phyloP scores from a whole-genome alignment of 2,797 vertebrate genomes.

The Microhierax caerulescens region DNA sequence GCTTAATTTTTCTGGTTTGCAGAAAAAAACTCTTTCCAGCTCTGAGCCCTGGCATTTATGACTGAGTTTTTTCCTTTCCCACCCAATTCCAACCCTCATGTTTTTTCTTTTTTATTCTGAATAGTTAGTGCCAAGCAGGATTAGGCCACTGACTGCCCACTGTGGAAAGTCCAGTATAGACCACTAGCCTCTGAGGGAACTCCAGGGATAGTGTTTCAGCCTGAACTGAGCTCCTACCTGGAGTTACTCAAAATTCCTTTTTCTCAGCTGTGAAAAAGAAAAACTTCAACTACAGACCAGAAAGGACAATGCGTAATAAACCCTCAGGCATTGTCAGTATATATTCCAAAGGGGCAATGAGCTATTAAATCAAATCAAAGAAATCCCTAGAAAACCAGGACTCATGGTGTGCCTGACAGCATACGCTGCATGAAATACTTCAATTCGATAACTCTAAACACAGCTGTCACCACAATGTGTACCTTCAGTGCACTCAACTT shows the following conservation, averaged over 20 bases:
- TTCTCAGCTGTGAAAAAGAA: neutral
- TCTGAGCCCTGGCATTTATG: neutral
- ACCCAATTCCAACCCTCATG: neutral
- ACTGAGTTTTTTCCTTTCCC: neutral
- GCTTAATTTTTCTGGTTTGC: constrained; percentile 3
- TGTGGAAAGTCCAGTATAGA: neutral
- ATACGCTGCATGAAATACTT: neutral
- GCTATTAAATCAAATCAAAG: constrained; percentile 16
- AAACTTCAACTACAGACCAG: neutral
- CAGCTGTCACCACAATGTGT: neutral
- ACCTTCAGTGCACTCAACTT: neutral
- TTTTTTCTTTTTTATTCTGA: neutral
- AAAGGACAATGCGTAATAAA: neutral
- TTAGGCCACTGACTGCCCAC: neutral
- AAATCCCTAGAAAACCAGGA: neutral
- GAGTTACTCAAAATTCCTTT: neutral
- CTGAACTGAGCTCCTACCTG: neutral
- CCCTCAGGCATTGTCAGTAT: neutral
- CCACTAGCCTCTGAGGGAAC: neutral
- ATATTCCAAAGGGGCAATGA: neutral
- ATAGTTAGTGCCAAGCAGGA: neutral
- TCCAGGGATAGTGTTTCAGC: neutral
- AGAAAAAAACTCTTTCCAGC: neutral
- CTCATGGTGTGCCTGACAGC: neutral
- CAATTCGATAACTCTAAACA: accelerated